A percentile compares a stretch with the other conserved stretches of the same genome.
phyloP scores from a whole-genome alignment of 2,888 invertebrate species.

The Oasisia sp. region DNA sequence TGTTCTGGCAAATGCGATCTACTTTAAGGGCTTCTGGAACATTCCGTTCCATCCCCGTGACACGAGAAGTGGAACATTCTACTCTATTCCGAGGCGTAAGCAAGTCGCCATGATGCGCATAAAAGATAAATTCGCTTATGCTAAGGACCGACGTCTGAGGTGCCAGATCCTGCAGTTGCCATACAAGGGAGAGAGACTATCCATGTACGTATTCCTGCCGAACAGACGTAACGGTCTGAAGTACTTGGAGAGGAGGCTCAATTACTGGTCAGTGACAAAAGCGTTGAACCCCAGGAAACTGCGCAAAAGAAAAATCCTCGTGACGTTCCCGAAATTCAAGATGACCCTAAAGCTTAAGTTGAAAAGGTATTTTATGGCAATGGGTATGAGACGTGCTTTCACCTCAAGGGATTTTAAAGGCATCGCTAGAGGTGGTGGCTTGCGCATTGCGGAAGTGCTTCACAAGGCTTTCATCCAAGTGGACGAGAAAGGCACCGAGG shows the following conservation, averaged over 20 bases:
- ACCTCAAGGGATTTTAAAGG: conserved; percentile 50
- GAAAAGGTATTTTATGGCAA: conserved; percentile 41
- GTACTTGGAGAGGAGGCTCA: conserved; percentile 29
- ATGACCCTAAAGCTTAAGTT: conserved; percentile 47
- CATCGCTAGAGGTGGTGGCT: conserved; percentile 45
- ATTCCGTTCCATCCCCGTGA: conserved; percentile 68
- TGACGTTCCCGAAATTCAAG: conserved; percentile 53
- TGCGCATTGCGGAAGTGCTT: conserved; percentile 50
- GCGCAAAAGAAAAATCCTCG: conserved; percentile 28
- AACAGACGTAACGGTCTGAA: conserved; percentile 47
- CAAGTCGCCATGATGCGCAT: conserved; percentile 75
- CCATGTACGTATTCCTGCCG: conserved; percentile 57
- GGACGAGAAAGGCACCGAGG: conserved; percentile 52
- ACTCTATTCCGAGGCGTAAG: neutral
- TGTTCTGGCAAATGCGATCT: conserved; percentile 67
- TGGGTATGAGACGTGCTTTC: conserved; percentile 55
- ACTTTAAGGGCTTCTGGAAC: conserved; percentile 67
- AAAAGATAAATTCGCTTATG: conserved; percentile 73
- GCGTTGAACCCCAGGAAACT: conserved; percentile 30
- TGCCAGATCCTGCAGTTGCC: conserved; percentile 81
- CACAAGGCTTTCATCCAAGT: conserved; percentile 58
- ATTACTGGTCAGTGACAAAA: neutral
- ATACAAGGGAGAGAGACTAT: conserved; percentile 68
- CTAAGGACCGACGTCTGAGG: conserved; percentile 70
- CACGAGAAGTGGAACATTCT: neutral